These are phyloP conservation scores for Lepidurus arcticus DNA, from an alignment of 1,140 invertebrate genomes.

Conservation along the genomic window DNA sequence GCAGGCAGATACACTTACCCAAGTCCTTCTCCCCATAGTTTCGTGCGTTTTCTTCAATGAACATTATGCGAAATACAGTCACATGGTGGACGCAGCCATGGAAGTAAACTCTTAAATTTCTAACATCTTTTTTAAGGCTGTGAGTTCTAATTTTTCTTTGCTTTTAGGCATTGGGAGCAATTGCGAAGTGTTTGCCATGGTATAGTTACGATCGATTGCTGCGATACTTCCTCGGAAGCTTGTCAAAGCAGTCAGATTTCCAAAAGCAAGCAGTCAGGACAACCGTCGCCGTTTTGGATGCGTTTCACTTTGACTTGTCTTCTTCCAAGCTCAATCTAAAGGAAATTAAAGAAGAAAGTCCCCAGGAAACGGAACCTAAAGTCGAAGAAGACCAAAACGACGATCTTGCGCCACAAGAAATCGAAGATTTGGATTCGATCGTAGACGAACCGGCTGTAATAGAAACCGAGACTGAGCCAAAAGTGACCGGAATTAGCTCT, in stretches of 20 bases:
- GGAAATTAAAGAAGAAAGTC: slow-evolving; percentile 44
- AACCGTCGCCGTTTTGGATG: slow-evolving; percentile 74
- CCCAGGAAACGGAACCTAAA: slow-evolving; percentile 38
- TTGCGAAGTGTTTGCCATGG: slow-evolving; percentile 76
- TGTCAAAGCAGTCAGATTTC: slow-evolving; percentile 61
- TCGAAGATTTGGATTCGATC: slow-evolving; percentile 40
- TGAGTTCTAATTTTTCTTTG: slow-evolving; percentile 25
- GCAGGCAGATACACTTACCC: slow-evolving; percentile 63
- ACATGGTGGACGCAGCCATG: slow-evolving; percentile 72
- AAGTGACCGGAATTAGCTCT: slow-evolving; percentile 38
- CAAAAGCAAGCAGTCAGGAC: slow-evolving; percentile 78
- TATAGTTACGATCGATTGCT: slow-evolving; percentile 74
- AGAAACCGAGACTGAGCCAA: slow-evolving; percentile 36
- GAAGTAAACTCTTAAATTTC: slow-evolving; percentile 40
- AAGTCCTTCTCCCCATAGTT: slow-evolving; percentile 78
- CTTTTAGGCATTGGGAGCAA: slow-evolving; percentile 56
- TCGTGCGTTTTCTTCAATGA: slow-evolving; percentile 72
- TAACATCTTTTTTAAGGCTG: neutral
- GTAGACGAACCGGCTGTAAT: slow-evolving; percentile 40
- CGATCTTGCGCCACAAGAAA: slow-evolving; percentile 35
- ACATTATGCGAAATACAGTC: slow-evolving; percentile 65
- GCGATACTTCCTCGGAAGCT: slow-evolving; percentile 68
- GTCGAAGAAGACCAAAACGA: slow-evolving; percentile 34
- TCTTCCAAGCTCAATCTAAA: slow-evolving; percentile 43
- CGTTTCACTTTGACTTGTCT: slow-evolving; percentile 86